Percentiles rank a stretch among this genome's conserved stretches.
Conservation (phyloP, 64 coral and sea anemone genomes). For the Montipora sp. region DNA sequence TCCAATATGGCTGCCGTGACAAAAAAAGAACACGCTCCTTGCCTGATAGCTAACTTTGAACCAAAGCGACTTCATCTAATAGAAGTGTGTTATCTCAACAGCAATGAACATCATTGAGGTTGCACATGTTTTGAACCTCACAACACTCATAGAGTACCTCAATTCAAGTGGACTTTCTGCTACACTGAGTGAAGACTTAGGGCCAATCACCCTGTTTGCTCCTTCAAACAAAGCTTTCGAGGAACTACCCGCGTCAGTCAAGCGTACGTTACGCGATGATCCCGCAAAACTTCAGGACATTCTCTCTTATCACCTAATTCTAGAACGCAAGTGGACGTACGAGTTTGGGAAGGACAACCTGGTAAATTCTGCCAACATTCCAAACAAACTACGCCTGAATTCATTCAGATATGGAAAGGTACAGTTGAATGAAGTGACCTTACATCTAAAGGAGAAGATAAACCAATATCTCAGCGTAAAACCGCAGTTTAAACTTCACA, state of each 20-base stretch:
- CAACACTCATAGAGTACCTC: constrained; percentile 54
- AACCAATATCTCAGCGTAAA: no score
- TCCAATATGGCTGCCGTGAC: no score
- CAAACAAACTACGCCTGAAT: constrained; percentile 50
- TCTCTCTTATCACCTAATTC: constrained; percentile 74
- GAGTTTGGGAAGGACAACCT: constrained; percentile 79
- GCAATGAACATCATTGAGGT: constrained; percentile 85
- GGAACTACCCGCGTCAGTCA: constrained; percentile 53
- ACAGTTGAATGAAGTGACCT: background rate
- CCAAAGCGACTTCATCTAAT: no score
- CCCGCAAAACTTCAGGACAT: constrained; percentile 51
- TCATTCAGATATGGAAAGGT: constrained; percentile 76
- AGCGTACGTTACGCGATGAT: constrained; percentile 34
- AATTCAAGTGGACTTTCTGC: constrained; percentile 49
- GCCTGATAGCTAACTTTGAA: no score
- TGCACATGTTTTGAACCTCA: constrained; percentile 65
- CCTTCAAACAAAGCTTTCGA: constrained; percentile 87
- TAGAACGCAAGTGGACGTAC: constrained; percentile 70
- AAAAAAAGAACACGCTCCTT: no score
- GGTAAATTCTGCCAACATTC: constrained; percentile 38
- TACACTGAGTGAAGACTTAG: constrained; percentile 16
- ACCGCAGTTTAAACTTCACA: no score
- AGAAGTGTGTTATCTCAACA: background rate
- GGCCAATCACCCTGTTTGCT: constrained; percentile 71
- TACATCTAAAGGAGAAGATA: no score